Base-by-base conservation (phyloP, 2,797 vertebrate genomes). In the Oreochromis mossambicus region DNA sequence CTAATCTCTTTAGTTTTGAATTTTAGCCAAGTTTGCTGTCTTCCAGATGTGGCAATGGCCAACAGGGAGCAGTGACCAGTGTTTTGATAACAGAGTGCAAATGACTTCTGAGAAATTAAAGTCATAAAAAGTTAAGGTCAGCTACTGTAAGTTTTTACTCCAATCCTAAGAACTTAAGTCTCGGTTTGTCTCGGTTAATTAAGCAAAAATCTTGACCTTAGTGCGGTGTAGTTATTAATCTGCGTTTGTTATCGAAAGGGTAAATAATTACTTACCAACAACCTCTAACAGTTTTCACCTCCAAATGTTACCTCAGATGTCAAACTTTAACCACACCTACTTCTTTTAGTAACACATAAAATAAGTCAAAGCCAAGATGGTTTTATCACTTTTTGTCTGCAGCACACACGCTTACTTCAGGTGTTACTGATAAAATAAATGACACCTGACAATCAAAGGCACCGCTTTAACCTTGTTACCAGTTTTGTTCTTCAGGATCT, bases 201-300 rank as follows among this genome's bases (percentile, higher is more conserved):
- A 91, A 82, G 77, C 83, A 75, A 70, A 63, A 83, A 86, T 87
- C 83, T 87, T 24, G 14, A 86, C 82, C 83, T 91, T 29, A 61
- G 51, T 77, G 51, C 38, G n/a, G 66, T 83, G 79, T 63, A 58
- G 70, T 83, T 91, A 92, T 94, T 89, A 91, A 90, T 48, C 43
- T 79, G 15, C 79, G 87, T 82, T 82, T 80, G 78, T 73, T 77
- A 76, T 91, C 55, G 87, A 88, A 80, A 86, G 38, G 75, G 94
- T 95, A 89, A 95, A 95, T 95, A 82, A 95, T 95, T 95, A 93
- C 77, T 89, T 79, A 52, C 54, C 8, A 80, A 83, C 77, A 56
- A 81, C 86, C 83, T 86, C 79, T 83, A 88, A 86, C 41, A 92
- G 89, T 83, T 83, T 86, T 94, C 89, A 91, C 89, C 87, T 92